Conservation (phyloP, 2,888 invertebrate species). For the Sclerodermus sp. region DNA sequence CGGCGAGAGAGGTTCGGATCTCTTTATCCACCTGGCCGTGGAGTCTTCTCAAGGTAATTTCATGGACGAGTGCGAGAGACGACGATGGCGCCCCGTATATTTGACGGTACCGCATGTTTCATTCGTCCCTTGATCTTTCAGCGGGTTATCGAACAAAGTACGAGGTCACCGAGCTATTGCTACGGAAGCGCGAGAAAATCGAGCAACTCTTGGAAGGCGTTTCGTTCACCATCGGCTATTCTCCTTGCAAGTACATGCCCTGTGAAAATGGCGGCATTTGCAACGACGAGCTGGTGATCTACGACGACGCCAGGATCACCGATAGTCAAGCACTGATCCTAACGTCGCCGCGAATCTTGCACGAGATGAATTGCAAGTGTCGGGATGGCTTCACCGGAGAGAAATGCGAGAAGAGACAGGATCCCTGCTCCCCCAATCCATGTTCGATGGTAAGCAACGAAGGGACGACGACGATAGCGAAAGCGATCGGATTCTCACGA, state of each 20-base stretch:
- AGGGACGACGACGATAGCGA: too few relatives aligned
- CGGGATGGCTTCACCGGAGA: constrained; percentile 81
- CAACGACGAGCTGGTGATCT: constrained; percentile 70
- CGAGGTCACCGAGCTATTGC: constrained; percentile 67
- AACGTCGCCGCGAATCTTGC: constrained; percentile 77
- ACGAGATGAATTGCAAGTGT: constrained; percentile 80
- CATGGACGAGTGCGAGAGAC: too few relatives aligned
- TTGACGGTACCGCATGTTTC: too few relatives aligned
- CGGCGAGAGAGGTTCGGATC: constrained; percentile 66
- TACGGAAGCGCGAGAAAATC: constrained; percentile 68
- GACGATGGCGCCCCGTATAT: too few relatives aligned
- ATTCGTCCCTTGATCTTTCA: too few relatives aligned
- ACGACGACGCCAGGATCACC: constrained; percentile 72
- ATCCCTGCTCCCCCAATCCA: constrained; percentile 88
- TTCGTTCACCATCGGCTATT: constrained; percentile 71
- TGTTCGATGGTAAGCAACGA: constrained; percentile 66
- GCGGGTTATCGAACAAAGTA: constrained; percentile 66
- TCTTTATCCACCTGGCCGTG: constrained; percentile 75
- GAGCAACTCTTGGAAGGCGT: constrained; percentile 66
- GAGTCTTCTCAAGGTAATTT: constrained; percentile 57
- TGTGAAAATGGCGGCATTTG: constrained; percentile 82
- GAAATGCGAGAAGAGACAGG: constrained; percentile 82
- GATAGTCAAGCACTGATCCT: constrained; percentile 82
- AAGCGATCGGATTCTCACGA: too few relatives aligned
- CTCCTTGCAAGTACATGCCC: constrained; percentile 72